phyloP scores from a whole-genome alignment of 2,797 vertebrate species.

The Syngnathus rostellatus region DNA sequence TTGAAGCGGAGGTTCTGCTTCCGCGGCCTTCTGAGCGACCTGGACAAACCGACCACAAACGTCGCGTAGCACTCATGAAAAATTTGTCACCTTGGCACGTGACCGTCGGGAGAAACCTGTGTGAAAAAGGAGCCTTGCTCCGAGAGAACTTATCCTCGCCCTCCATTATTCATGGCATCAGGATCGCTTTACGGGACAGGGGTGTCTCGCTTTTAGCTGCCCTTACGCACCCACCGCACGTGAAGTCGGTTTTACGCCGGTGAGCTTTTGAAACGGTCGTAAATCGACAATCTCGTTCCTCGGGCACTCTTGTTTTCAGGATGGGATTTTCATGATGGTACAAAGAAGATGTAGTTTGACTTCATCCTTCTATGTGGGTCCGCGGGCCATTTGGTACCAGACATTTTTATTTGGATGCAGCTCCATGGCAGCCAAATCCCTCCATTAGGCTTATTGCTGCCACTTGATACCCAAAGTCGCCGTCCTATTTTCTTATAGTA shows the following conservation, averaged over 20 bases:
- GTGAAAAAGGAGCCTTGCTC: constrained; percentile 76
- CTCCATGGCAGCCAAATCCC: no score
- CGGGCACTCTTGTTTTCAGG: background rate
- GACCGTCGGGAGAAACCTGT: constrained; percentile 71
- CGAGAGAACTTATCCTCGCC: constrained; percentile 73
- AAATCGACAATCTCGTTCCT: constrained; percentile 3
- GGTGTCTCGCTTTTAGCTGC: constrained; percentile 67
- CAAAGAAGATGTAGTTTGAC: background rate
- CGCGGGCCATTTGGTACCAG: no score
- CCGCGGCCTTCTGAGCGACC: constrained; percentile 20
- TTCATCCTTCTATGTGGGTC: background rate
- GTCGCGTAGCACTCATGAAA: constrained; percentile 76
- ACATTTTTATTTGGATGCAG: no score
- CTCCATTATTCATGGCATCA: constrained; percentile 90
- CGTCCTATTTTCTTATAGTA: no score
- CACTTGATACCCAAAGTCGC: no score
- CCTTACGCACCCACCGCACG: constrained; percentile 29
- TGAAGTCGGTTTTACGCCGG: background rate
- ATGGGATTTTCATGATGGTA: background rate
- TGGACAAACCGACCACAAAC: constrained; percentile 5
- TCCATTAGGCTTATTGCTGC: no score
- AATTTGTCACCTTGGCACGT: constrained; percentile 71
- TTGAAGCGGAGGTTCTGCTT: constrained; percentile 59
- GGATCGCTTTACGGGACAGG: constrained; percentile 84
- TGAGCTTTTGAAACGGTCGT: background rate